phyloP scores from a whole-genome alignment of 2,888 invertebrate genomes.

The Drymonia ruficornis region DNA sequence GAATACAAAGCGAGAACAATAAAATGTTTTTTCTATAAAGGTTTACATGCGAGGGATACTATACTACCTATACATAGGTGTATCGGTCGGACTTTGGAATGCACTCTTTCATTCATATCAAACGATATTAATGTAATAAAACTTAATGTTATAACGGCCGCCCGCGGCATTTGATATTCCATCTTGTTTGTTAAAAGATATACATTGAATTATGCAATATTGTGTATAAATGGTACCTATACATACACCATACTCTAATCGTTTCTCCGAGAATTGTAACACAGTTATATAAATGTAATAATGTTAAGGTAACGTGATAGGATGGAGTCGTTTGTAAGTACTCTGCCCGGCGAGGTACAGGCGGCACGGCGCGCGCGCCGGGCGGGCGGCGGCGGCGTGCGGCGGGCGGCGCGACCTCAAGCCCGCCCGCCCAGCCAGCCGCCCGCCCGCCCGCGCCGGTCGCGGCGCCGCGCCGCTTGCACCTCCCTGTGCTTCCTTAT shows the following conservation, averaged over 20 bases:
- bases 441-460: constrained; percentile 18
- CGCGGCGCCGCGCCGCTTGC: constrained; percentile 7
- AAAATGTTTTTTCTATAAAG: constrained; percentile 83
- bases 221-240: constrained; percentile 55
- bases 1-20: constrained; percentile 83
- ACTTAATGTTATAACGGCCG: constrained; percentile 63
- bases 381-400: constrained; percentile 7
- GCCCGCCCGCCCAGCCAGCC: constrained; percentile 14
- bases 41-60: constrained; percentile 78
- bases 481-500: constrained; percentile 40
- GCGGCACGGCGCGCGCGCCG: constrained; percentile 6
- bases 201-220: constrained; percentile 64
- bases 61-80: constrained; percentile 62
- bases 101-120: constrained; percentile 82
- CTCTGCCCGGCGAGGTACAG: constrained; percentile 47
- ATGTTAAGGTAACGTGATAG: constrained; percentile 62
- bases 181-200: constrained; percentile 76
- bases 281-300: constrained; percentile 61
- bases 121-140: constrained; percentile 66
- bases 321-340: constrained; percentile 59
- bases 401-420: constrained; percentile 85
- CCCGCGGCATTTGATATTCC: constrained; percentile 72
- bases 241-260: constrained; percentile 38
- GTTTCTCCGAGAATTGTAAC: constrained; percentile 61
- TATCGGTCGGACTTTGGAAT: constrained; percentile 68